Evolutionary conservation across 2,113 vertebrate species (phyloP).

Genomic region (Cavia aperea): DNA sequence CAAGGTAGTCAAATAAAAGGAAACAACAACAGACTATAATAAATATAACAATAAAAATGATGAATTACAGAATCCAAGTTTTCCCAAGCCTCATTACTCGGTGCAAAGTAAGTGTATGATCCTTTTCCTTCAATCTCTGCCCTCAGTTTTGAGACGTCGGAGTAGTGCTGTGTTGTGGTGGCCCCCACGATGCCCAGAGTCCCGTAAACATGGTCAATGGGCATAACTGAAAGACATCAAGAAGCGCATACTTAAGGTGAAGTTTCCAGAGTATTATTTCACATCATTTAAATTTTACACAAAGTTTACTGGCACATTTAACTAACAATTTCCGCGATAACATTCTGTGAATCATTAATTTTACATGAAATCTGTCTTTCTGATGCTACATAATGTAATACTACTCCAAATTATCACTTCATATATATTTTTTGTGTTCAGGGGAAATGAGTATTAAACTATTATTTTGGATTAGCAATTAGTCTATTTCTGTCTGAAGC

Average conservation of each 20-base stretch:
- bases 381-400: neutral
- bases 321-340: neutral
- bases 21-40: neutral
- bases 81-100: constrained; percentile 96
- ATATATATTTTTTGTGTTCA: neutral
- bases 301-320: neutral
- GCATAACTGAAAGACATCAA: constrained; percentile 81
- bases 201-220: constrained; percentile 92
- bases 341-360: neutral
- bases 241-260: neutral
- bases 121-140: constrained; percentile 92
- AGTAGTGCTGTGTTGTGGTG: constrained; percentile 84
- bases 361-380: neutral
- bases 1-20: neutral
- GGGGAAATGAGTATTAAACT: neutral
- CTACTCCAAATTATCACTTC: neutral
- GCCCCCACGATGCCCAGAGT: constrained; percentile 90
- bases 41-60: neutral
- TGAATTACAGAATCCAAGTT: constrained; percentile 84
- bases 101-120: constrained; percentile 93
- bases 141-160: constrained; percentile 85
- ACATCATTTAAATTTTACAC: neutral
- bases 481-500: neutral
- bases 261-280: neutral
- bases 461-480: neutral